A percentile compares a stretch with the other conserved stretches of the same genome.
Evolutionary conservation across 2,797 vertebrate species (phyloP).

Genomic region (Crocidura indochinensis): DNA sequence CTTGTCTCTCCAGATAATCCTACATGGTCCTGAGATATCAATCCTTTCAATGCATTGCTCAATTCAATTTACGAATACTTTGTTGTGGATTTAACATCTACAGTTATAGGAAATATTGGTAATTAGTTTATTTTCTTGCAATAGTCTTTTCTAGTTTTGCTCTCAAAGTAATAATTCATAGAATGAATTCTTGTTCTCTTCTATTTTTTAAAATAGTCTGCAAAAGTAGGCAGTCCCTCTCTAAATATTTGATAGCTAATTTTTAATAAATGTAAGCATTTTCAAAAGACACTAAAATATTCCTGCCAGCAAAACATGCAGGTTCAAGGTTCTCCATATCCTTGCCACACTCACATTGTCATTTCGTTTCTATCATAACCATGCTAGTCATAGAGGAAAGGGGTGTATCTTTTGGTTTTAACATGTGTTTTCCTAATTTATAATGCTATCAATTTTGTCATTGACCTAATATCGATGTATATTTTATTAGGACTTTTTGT

Average conservation of each 20-base stretch:
- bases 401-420: not conserved
- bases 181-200: not conserved
- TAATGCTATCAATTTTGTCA: not conserved
- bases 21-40: not conserved
- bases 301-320: not conserved
- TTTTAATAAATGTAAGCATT: not conserved
- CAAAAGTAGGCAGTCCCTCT: not conserved
- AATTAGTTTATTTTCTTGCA: not conserved
- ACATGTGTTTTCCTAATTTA: not conserved
- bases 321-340: not conserved
- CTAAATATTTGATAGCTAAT: not conserved
- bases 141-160: too few species aligned
- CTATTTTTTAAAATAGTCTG: not conserved
- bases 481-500: not conserved
- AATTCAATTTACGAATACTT: not conserved
- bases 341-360: not conserved
- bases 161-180: not conserved
- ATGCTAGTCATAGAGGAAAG: not conserved
- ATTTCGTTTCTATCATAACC: not conserved
- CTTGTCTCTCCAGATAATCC: not conserved
- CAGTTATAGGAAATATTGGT: not conserved
- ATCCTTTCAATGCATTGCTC: constrained; percentile 20
- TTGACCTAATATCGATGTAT: too few species aligned
- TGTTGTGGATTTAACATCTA: not conserved
- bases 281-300: not conserved